These are phyloP conservation scores for Malacoraja senta DNA, from an alignment of 2,797 vertebrate genomes.

Conservation along the genomic window DNA sequence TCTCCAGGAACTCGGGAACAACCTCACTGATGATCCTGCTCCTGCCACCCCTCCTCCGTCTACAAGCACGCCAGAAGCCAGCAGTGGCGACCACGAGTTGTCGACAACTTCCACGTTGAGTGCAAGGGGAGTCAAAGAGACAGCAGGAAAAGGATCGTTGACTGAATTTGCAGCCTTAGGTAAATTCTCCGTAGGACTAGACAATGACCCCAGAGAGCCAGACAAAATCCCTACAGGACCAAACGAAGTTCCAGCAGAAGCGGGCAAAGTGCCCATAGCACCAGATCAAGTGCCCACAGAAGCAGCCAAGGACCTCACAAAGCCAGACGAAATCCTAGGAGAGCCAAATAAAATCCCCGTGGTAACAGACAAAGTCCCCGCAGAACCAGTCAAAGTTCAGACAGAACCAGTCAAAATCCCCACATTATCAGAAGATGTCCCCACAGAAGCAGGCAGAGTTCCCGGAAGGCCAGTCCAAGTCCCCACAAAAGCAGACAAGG, in stretches of 20 bases:
- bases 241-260: not conserved
- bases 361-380: not conserved
- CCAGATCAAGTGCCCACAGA: not conserved
- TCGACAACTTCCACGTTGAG: not conserved
- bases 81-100: not conserved
- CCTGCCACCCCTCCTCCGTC: not conserved
- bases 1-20: not conserved
- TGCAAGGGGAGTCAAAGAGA: not conserved
- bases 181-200: too few species aligned
- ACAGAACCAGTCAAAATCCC: not conserved
- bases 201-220: not conserved
- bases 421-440: not conserved
- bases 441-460: not conserved
- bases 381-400: not conserved
- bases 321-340: not conserved
- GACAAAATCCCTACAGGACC: not conserved
- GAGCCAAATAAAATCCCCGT: not conserved
- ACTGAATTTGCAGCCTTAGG: not conserved
- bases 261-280: not conserved
- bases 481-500: not conserved
- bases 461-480: not conserved
- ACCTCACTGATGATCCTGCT: not conserved
- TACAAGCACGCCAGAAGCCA: not conserved
- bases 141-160: not conserved
- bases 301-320: not conserved